Conservation (phyloP, 2,888 invertebrate genomes). For the Kuschelorhynchus macadamiae region DNA sequence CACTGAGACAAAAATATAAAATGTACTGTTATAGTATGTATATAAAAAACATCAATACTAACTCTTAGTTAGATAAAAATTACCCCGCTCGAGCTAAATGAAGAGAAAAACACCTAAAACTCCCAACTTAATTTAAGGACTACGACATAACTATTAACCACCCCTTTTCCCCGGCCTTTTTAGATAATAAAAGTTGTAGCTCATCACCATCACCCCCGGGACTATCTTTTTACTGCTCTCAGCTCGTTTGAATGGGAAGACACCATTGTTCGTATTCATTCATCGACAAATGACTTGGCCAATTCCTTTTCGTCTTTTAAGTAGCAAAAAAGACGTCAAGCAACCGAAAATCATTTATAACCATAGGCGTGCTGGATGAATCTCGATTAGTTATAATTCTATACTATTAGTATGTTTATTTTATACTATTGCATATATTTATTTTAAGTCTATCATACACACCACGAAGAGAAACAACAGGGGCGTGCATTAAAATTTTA, state of each 20-base stretch:
- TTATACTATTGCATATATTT: too few relatives aligned
- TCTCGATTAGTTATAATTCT: too few relatives aligned
- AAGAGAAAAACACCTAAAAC: too few relatives aligned
- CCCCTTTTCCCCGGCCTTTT: constrained; percentile 20
- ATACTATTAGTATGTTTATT: too few relatives aligned
- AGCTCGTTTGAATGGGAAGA: constrained; percentile 34
- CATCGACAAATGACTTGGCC: constrained; percentile 41
- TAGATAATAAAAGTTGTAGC: constrained; percentile 44
- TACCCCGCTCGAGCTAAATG: too few relatives aligned
- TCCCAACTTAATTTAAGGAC: constrained; percentile 26
- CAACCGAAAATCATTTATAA: constrained; percentile 15
- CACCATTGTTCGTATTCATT: constrained; percentile 42
- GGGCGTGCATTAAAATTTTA: too few relatives aligned
- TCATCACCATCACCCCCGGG: constrained; percentile 41
- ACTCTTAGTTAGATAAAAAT: too few relatives aligned
- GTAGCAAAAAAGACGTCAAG: constrained; percentile 11
- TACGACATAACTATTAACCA: constrained; percentile 32
- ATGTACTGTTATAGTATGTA: too few relatives aligned
- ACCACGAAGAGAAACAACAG: too few relatives aligned
- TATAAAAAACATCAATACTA: too few relatives aligned
- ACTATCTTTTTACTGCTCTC: constrained; percentile 39
- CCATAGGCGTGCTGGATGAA: neutral
- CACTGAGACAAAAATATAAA: too few relatives aligned
- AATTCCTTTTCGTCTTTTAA: constrained; percentile 27
- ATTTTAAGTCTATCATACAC: too few relatives aligned